Evolutionary conservation across 2,797 vertebrate species (phyloP).

Genomic region (Spheniscus humboldti): DNA sequence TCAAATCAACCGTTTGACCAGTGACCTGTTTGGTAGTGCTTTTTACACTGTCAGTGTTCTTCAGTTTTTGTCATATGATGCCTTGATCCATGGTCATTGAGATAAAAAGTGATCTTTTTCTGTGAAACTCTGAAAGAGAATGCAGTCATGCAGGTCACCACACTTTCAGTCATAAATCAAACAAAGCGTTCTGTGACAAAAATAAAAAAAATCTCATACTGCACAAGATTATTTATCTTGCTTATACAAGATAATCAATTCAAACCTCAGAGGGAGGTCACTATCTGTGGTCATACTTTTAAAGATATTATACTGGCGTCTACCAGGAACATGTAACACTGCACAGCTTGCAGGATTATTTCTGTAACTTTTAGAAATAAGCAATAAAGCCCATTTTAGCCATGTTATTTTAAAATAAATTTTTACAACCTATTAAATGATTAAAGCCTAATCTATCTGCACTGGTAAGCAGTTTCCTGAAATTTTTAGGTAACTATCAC

Average conservation of each 20-base stretch:
- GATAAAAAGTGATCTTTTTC: not conserved
- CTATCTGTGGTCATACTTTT: conserved; percentile 25
- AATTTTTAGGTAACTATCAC: not conserved
- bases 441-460: conserved; percentile 20
- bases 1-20: not conserved
- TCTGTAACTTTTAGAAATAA: conserved; percentile 31
- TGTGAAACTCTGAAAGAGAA: not conserved
- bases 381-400: conserved; percentile 5
- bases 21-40: not conserved
- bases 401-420: conserved; percentile 1
- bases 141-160: not conserved
- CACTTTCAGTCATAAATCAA: conserved; percentile 24
- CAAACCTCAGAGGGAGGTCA: not conserved
- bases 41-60: not conserved
- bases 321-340: conserved; percentile 1
- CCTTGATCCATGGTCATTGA: not conserved
- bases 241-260: conserved; percentile 32
- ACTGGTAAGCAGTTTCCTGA: not conserved
- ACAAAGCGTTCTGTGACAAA: not conserved
- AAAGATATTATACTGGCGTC: conserved; percentile 2
- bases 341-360: conserved; percentile 58
- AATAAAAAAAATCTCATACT: not conserved
- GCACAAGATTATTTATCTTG: conserved; percentile 23
- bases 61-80: not conserved
- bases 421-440: conserved; percentile 20